Percentiles rank a stretch among this genome's conserved stretches.
Evolutionary conservation across 30 jellyfish, hydroid and myxozoan species (phyloP).

Genomic region (Chironex yamaguchii): DNA sequence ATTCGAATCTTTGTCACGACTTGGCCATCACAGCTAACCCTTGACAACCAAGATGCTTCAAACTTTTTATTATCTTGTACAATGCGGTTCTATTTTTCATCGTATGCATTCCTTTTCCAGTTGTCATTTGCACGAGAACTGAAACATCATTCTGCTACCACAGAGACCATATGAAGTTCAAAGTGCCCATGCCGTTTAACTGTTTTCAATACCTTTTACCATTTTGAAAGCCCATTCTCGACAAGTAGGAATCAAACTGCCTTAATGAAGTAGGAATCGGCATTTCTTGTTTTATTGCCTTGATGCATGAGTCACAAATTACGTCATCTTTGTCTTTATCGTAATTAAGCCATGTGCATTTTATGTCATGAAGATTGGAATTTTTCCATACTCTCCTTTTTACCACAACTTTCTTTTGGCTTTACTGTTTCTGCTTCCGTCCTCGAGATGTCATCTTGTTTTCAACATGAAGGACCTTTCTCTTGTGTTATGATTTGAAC

Average conservation of each 20-base stretch:
- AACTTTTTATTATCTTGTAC: neutral
- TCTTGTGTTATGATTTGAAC: neutral
- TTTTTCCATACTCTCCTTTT: neutral
- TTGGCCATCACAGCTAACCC: slow-evolving; percentile 52
- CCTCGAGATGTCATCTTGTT: neutral
- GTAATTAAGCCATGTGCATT: slow-evolving; percentile 10
- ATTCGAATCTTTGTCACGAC: slow-evolving; percentile 31
- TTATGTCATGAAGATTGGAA: slow-evolving; percentile 15
- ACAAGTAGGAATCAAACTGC: slow-evolving; percentile 10
- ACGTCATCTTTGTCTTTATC: slow-evolving; percentile 24
- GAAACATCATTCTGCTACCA: slow-evolving; percentile 19
- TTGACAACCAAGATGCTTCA: slow-evolving; percentile 25
- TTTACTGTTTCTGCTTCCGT: neutral
- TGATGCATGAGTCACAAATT: slow-evolving; percentile 19
- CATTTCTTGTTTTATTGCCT: slow-evolving; percentile 37
- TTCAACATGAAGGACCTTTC: neutral
- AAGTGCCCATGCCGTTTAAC: slow-evolving; percentile 36
- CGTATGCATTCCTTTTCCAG: slow-evolving; percentile 11
- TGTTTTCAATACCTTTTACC: slow-evolving; percentile 47
- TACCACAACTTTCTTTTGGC: neutral
- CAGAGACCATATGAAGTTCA: slow-evolving; percentile 26
- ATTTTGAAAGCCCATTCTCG: slow-evolving; percentile 36
- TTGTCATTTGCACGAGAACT: neutral
- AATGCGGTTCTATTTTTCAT: slow-evolving; percentile 4
- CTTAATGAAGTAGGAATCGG: slow-evolving; percentile 28